Evolutionary conservation across 1,140 invertebrate species (phyloP), one percentile per base, ranked within the genome.

Genomic region (Epicauta chinensis): DNA sequence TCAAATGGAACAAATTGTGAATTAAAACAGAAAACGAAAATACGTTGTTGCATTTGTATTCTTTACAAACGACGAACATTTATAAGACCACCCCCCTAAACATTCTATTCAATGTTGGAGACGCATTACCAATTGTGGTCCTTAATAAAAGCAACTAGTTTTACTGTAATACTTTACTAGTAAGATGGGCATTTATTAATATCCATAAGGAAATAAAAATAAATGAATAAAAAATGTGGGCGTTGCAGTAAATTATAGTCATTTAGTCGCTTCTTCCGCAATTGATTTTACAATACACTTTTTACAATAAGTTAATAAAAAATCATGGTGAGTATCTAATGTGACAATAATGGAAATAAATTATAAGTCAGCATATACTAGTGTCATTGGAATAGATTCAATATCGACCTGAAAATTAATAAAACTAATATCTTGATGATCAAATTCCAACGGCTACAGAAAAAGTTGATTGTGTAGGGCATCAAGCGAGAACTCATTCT

Each of bases 121-220:
- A 58, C 56, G 54, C 53, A 58, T 55, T 55, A 58, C 52, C 56
- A 23, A 58, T 58, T 58, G 56, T 58, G 54, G 56, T 58, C 41
- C 35, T 53, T 58, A 50, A 51, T 58, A 58, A 54, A 53, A 45
- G 55, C 49, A 58, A 58, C 46, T 51, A 44, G 50, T 50, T 54
- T 58, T 54, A 58, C 51, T 57, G 31, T 29, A 30, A 4, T 43
- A 16, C 11, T 43, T 43, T 45, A 32, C 45, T 23, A 47, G 32
- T 37, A 47, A 47, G 23, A 23, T 23, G 23, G 23, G 23, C 23
- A 23, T 23, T 23, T 23, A 23, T 5, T 5, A 3, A 23, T 23
- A 23, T 7, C 4, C 7, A 5, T 23, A 23, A 7, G 7, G 4
- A 23, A 23, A 23, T 5, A 3, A 23, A 23, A 23, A 23, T 23